Base-by-base conservation (phyloP, 2,113 vertebrate genomes). In the Psephotus haematonotus region DNA sequence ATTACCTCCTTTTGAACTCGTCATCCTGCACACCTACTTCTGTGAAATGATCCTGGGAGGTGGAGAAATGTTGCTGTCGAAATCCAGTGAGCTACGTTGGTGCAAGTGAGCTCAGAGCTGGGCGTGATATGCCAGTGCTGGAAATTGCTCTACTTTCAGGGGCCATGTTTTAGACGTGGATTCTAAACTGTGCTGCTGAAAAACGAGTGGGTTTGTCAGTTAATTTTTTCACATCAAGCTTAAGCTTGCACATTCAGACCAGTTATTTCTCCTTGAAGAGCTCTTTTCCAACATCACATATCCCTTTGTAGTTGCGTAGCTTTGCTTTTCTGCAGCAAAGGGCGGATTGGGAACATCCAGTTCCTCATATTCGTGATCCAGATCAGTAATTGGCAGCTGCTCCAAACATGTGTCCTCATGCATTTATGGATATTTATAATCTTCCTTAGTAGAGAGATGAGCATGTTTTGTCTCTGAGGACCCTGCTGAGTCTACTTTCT, bases 1-100 rank as follows among this genome's bases (percentile, higher is more conserved):
- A 97, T 97, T 97, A 89, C 74, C 62, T 95, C 33, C 84, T 91
- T 97, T 82, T 92, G 91, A 93, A 93, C 52, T 77, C 85, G 78
- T 83, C 80, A 68, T 81, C 57, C 62, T 29, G 55, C 65, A 81
- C 92, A 93, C 74, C 95, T 93, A 85, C 74, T 79, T 92, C 63
- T 79, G 77, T 6, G 12, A 91, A 93, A 52, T 35, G 44, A 79
- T 84, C 69, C 77, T 82, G 52, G 65, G 65, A 91, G 67, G 81
- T 74, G 91, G 84, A 85, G 91, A 91, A 89, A 62, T 29, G 67
- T 82, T 80, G 70, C 84, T 92, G 82, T 88, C 2, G 59, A 72
- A 95, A 94, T 82, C 8, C 9, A 86, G 41, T 11, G 52, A 96
- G 49, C 88, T 65, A n/a, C 3, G 3, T 6, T 79, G 72, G 74